Conservation (phyloP, 2,797 vertebrate genomes). For the Myotis pilosus region DNA sequence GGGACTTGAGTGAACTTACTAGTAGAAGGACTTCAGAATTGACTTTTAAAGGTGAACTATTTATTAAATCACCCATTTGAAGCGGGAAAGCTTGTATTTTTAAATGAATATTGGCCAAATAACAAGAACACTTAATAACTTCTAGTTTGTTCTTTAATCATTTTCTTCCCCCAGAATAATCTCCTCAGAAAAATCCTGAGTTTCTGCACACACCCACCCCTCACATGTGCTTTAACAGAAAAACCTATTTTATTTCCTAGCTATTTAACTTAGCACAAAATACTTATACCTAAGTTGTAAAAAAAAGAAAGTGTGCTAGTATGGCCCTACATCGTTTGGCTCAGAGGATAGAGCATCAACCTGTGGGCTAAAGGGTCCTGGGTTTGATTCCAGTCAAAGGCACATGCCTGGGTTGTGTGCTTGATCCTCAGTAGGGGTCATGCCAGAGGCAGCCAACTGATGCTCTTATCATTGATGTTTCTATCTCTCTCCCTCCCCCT, state of each 20-base stretch:
- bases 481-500: not conserved
- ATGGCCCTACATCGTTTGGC: too few species aligned
- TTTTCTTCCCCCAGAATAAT: not conserved
- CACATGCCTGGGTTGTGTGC: not conserved
- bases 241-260: not conserved
- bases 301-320: not conserved
- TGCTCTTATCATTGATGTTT: not conserved
- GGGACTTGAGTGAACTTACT: not conserved
- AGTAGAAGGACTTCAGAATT: not conserved
- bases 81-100: not conserved
- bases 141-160: not conserved
- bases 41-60: not conserved
- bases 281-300: not conserved
- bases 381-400: not conserved
- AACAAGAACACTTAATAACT: not conserved
- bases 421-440: not conserved
- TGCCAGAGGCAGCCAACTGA: not conserved
- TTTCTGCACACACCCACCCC: not conserved
- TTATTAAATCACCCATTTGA: not conserved
- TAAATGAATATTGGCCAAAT: not conserved
- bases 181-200: not conserved
- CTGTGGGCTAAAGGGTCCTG: not conserved
- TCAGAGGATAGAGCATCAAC: not conserved
- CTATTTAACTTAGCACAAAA: not conserved
- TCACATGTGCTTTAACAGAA: not conserved